Base-by-base conservation (phyloP, 2,797 vertebrate species). In the Forpus xanthops region DNA sequence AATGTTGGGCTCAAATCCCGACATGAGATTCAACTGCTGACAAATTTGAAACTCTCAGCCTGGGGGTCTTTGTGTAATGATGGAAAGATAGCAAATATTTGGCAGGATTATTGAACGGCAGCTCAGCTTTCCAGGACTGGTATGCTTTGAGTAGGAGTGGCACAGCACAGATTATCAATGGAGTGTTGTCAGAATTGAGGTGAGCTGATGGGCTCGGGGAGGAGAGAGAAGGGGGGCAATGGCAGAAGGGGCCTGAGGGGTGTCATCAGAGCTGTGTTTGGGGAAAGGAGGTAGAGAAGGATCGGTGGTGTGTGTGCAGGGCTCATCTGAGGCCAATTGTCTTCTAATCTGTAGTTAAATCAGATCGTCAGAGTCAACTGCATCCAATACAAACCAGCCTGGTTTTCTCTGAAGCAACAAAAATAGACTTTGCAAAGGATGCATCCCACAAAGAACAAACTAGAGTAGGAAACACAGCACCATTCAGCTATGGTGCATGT, bases 1-100 rank as follows among this genome's bases (percentile, higher is more conserved):
- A 90, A 85, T 77, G 83, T 62, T 77, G 72, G 80, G 61, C 78
- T 94, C 80, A 81, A 61, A 76, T 91, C 74, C 80, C 82, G 56
- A 94, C 4, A 31, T 61, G 75, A 84, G 52, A 64, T 76, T 93
- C 91, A 61, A 53, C 89, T 72, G 67, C 93, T 90, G 90, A 96
- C 91, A 96, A 95, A 96, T 94, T 93, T 95, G 92, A 96, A 94
- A 71, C 89, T 93, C 79, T 82, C 58, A 89, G 91, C 94, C 92
- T 87, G 64, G 28, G 74, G 90, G 83, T 58, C 67, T 94, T 87
- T 83, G 67, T 44, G 61, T 65, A 58, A 35, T 94, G 95, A 96
- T 91, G 80, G 91, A 91, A 88, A 83, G 92, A 33, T 58, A 91
- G 71, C 67, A 91, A 96, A 94, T 94, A 95, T 88, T 94, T 90